Conservation (phyloP, 2,797 vertebrate species). For the Staurois parvus region DNA sequence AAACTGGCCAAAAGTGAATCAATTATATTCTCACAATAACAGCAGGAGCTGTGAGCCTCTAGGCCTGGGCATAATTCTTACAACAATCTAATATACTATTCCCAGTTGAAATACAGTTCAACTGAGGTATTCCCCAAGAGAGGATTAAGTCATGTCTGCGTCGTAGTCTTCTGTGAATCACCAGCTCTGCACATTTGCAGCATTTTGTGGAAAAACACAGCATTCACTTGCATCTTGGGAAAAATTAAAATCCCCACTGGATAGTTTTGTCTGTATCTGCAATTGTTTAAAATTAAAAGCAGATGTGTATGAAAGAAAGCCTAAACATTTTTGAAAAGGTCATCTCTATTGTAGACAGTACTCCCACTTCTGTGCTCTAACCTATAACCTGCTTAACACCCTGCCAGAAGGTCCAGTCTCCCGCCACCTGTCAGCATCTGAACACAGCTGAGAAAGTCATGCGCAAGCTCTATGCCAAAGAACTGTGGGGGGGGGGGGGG, state of each 20-base stretch:
- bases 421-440: no score
- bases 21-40: background rate
- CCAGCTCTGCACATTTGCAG: background rate
- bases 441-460: no score
- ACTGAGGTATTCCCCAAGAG: constrained; percentile 18
- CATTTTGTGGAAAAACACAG: background rate
- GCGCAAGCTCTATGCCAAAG: no score
- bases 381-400: no score
- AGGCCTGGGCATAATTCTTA: constrained; percentile 2
- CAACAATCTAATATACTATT: constrained; percentile 1
- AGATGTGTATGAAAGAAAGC: background rate
- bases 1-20: constrained; percentile 1
- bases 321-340: no score
- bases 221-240: background rate
- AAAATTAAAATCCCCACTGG: background rate
- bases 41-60: background rate
- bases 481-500: no score
- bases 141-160: constrained; percentile 24
- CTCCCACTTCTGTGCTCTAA: no score
- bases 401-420: no score
- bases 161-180: constrained; percentile 2
- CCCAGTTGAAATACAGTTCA: constrained; percentile 11
- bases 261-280: background rate
- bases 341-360: no score
- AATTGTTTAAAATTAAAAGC: background rate